These are phyloP conservation scores for Trichonephila clavipes DNA, from an alignment of 1,140 invertebrate species.

Conservation along the genomic window DNA sequence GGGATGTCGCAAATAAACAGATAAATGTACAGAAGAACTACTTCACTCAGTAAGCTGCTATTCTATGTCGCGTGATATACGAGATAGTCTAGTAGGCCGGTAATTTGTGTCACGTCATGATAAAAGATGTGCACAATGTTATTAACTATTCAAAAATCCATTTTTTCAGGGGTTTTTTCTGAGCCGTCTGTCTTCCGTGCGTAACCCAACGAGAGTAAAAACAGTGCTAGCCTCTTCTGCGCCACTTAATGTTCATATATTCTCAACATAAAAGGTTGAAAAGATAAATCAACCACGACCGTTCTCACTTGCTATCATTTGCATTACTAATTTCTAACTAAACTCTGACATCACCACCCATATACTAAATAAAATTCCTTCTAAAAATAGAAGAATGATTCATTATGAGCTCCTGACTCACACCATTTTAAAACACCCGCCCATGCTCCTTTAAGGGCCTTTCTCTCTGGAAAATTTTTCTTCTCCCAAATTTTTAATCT, in stretches of 20 bases:
- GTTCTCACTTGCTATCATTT: background rate
- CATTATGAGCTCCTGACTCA: background rate
- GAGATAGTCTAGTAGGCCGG: background rate
- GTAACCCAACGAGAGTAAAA: too few relatives aligned
- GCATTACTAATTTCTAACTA: background rate
- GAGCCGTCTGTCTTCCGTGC: background rate
- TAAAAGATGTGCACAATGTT: constrained; percentile 52
- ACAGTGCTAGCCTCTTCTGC: background rate
- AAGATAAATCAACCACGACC: background rate
- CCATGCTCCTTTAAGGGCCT: background rate
- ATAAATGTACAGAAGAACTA: background rate
- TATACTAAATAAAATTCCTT: background rate
- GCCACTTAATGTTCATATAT: background rate
- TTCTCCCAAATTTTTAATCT: constrained; percentile 16
- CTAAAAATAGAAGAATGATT: background rate
- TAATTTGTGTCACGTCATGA: constrained; percentile 64
- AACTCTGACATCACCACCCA: background rate
- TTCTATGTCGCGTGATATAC: constrained; percentile 52
- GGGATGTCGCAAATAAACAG: constrained; percentile 15
- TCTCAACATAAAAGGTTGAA: background rate
- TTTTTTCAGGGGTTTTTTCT: background rate
- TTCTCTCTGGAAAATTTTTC: background rate
- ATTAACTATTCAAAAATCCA: constrained; percentile 70
- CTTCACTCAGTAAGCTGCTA: background rate
- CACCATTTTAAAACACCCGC: background rate